Percentiles rank a stretch among this genome's conserved stretches.
Evolutionary conservation across 2,797 vertebrate genomes (phyloP).

Genomic region (Sphenodon punctatus): DNA sequence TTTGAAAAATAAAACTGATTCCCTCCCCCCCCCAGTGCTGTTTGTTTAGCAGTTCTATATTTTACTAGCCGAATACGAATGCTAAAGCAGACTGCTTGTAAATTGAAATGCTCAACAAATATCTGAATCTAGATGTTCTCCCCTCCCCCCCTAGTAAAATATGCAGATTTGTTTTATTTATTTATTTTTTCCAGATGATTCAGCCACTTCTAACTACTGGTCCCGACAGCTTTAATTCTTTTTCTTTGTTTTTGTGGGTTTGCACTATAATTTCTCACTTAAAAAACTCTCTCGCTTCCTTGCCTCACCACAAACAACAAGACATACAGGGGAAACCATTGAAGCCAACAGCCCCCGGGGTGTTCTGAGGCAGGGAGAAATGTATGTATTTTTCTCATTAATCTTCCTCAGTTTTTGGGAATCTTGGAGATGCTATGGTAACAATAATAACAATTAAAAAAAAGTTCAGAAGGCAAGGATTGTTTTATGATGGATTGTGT

Average conservation of each 20-base stretch:
- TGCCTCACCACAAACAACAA: accelerated
- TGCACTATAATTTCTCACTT: background rate
- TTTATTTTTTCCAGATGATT: too few species aligned
- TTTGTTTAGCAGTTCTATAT: too few species aligned
- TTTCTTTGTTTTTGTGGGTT: background rate
- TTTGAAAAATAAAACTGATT: too few species aligned
- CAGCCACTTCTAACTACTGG: too few species aligned
- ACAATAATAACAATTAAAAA: background rate
- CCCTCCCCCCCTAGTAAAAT: too few species aligned
- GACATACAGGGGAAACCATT: background rate
- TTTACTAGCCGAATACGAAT: too few species aligned
- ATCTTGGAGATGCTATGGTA: background rate
- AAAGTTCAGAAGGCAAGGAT: background rate
- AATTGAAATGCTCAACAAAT: too few species aligned
- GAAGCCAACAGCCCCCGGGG: background rate
- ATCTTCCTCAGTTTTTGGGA: background rate
- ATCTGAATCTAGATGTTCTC: too few species aligned
- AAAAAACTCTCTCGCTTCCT: background rate
- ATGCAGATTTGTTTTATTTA: too few species aligned
- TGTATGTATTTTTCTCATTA: background rate
- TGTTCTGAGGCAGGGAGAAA: background rate
- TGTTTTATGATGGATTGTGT: background rate
- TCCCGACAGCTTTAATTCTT: too few species aligned
- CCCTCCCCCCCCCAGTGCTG: too few species aligned
- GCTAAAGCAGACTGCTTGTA: too few species aligned